Conservation (phyloP, 2,888 invertebrate genomes). For the Phlogophora meticulosa region DNA sequence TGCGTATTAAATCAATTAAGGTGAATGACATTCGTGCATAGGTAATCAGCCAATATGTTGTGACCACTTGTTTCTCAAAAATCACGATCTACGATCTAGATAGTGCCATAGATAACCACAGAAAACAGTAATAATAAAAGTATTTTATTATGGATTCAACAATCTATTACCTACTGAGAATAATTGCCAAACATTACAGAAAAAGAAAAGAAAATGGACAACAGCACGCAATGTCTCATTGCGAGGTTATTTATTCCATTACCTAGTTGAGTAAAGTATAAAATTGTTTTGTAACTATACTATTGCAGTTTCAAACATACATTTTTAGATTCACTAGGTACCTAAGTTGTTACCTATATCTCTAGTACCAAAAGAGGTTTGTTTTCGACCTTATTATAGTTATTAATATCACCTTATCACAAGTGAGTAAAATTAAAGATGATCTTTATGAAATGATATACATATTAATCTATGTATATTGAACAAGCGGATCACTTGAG, state of each 20-base stretch:
- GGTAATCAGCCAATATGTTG: constrained; percentile 25
- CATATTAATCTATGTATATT: background rate
- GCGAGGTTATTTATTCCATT: constrained; percentile 40
- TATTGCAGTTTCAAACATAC: background rate
- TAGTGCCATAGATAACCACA: constrained; percentile 15
- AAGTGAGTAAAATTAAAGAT: background rate
- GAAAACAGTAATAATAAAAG: background rate
- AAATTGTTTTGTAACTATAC: constrained; percentile 29
- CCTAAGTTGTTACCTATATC: background rate
- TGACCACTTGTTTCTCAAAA: constrained; percentile 38
- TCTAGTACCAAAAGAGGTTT: background rate
- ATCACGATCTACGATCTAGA: constrained; percentile 13
- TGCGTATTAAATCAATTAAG: constrained; percentile 21
- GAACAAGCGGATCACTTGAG: no score
- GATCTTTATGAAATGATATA: background rate
- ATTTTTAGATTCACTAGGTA: background rate
- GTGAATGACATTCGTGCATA: constrained; percentile 27
- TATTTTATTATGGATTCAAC: constrained; percentile 13
- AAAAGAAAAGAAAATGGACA: constrained; percentile 36
- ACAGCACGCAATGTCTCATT: constrained; percentile 39
- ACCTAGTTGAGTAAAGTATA: constrained; percentile 26
- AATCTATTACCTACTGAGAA: constrained; percentile 13
- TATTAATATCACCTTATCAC: background rate
- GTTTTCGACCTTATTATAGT: background rate
- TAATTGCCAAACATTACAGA: constrained; percentile 35